Evolutionary conservation across 2,888 invertebrate genomes (phyloP), one percentile per base, ranked within the genome.

Genomic region (Aquatica leii): DNA sequence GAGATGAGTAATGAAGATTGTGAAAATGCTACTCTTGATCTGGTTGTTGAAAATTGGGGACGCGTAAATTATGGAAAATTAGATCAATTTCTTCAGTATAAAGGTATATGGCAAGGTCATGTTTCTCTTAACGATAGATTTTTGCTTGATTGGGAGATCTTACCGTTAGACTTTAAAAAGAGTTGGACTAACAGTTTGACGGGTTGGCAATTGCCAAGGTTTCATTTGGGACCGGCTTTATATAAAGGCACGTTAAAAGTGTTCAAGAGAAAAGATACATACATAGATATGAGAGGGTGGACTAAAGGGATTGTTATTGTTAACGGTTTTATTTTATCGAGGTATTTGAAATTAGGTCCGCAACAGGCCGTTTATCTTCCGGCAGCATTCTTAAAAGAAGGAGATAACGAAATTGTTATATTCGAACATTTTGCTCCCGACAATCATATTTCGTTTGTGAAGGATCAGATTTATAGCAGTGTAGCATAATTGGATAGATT

Each of bases 331-430:
- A 94, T 95, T 77, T 83, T 97, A 18, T 95, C 95, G 0, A 85
- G 96, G 46, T 95, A 95, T 80, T 94, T 93, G 89, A 88, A 88
- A 0, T 75, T 85, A 1, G 95, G 95, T 0, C 95, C 95, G 0
- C 92, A 93, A 80, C 84, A 90, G 59, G 92, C 93, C 0, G 82
- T 94, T 1, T 96, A 93, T 78, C 82, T 94, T 21, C 95, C 95
- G 0, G 91, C 88, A 0, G 87, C 91, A 0, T 86, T 90, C 78
- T 84, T 94, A 24, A 84, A 82, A 35, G 69, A 76, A 14, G 88
- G 88, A 14, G 41, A 63, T 9, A 78, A 78, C 65, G 69, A 71
- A 40, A 71, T 78, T 20, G 31, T 78, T 1, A 61, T 78, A 37
- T 78, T 78, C 59, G 78, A 78, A 68, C 76, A 78, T 67, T 78